Percentiles rank a stretch among this genome's conserved stretches.
phyloP scores from a whole-genome alignment of 2,797 vertebrate genomes.

The Carapus acus region DNA sequence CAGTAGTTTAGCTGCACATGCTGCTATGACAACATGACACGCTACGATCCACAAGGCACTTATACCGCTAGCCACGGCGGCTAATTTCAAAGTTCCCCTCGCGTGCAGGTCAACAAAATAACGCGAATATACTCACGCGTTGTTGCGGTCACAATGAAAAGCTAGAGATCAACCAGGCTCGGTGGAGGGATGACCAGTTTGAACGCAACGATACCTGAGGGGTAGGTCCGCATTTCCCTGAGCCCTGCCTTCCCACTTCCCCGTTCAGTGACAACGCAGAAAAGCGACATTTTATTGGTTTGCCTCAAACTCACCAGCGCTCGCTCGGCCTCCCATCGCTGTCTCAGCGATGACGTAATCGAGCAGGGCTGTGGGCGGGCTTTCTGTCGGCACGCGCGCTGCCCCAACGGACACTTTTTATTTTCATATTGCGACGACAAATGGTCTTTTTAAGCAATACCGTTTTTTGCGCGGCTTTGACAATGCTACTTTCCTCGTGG shows the following conservation, averaged over 20 bases:
- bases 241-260: slow-evolving; percentile 62
- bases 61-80: slow-evolving; percentile 1
- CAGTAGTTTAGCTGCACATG: slow-evolving; percentile 4
- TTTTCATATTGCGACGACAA: too few relatives aligned
- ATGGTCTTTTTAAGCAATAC: too few relatives aligned
- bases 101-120: neutral
- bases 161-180: slow-evolving; percentile 9
- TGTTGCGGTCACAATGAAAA: slow-evolving; percentile 20
- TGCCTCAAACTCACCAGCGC: slow-evolving; percentile 71
- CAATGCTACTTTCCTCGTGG: too few relatives aligned
- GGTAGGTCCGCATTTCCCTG: slow-evolving; percentile 1
- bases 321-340: slow-evolving; percentile 68
- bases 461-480: too few relatives aligned
- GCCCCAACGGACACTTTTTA: neutral
- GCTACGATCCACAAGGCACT: neutral
- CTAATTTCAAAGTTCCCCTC: slow-evolving; percentile 20
- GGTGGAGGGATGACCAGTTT: neutral
- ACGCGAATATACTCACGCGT: slow-evolving; percentile 46
- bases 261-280: slow-evolving; percentile 49
- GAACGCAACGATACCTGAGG: neutral
- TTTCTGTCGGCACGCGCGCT: neutral
- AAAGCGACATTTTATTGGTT: slow-evolving; percentile 70
- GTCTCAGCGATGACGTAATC: slow-evolving; percentile 39
- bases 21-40: slow-evolving; percentile 18
- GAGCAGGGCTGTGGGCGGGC: slow-evolving; percentile 29